Base-by-base conservation (phyloP, 2,797 vertebrate species). In the Xenopus petersii region DNA sequence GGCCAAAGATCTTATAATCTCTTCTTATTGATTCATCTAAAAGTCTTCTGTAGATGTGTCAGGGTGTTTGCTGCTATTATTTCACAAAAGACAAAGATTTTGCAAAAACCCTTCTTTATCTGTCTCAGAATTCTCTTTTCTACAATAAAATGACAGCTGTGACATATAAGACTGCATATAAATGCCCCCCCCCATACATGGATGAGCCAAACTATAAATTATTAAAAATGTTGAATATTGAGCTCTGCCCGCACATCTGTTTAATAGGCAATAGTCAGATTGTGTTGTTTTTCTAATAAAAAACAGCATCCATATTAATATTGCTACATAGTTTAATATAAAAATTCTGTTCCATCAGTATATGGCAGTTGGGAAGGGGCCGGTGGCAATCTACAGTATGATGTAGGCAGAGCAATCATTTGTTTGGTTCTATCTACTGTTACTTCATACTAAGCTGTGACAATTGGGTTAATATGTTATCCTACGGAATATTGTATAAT, bases 251-350 rank as follows among this genome's bases (percentile, higher is more conserved):
- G 65, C 9, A n/a, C 17, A 55, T 54, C 30, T 12, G 4, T 55
- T 62, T 47, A 63, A 63, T 46, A 7, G 12, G n/a, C 24, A 33
- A 49, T 75, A 5, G 26, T 2, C 26, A 30, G 21, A 24, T 63
- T 62, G 56, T 48, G 24, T 75, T 49, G 36, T 42, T 21, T 9
- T 59, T 55, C 15, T 30, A 47, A 9, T 12, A 54, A 54, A 54
- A 54, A 12, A 16, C 49, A 12, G 21, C 63, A 69, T 75, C 15
- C 67, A 75, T 75, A 56, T 68, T 75, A 68, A 46, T 42, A 42
- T 42, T 42, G 36, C 36, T 4, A 7, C 36, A 75, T 63, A 68
- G 17, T 69, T 30, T 69, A 62, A 75, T 67, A 67, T 68, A 61
- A 74, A 42, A 62, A 3, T 49, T 48, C n/a, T 21, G 56, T 67